Base-by-base conservation (phyloP, 2,797 vertebrate genomes). In the Avahi laniger region DNA sequence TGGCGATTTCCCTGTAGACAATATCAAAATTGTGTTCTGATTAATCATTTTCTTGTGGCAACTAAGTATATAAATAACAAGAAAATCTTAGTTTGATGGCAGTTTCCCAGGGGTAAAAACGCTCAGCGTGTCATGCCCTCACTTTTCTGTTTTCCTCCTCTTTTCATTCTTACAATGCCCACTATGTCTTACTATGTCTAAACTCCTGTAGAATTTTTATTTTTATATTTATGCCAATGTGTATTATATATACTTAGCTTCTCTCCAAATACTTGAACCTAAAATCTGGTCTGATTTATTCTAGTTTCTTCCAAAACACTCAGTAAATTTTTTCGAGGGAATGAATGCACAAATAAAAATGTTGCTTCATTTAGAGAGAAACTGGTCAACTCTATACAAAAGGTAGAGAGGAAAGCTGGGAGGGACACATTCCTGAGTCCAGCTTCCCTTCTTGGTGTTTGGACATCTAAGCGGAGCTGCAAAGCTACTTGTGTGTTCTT, bases 31-130 rank as follows among this genome's bases (percentile, higher is more conserved):
- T 85, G 59, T 96, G 61, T 93, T 93, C 82, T 81, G 75, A 95
- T 93, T 96, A 97, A 95, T 83, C 92, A 92, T 83, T 92, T 91
- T 96, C 67, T 73, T 35, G 43, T 87, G 59, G 43, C 79, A 95
- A 84, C 52, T 91, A 95, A 96, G 86, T 80, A 93, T 91, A 69
- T 86, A 95, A 94, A 89, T 89, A 92, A 59, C 65, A 92, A 67
- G 88, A 80, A 79, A 38, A 72, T 69, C 63, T 92, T 86, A 38
- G 26, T 93, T 79, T 76, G 79, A 81, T 95, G 79, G 43, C 59
- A 80, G 15, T 78, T 92, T 94, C 92, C 57, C 54, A 48, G 38
- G 38, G 28, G 38, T 43, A 91, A 70, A 91, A 81, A 14, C 69
- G 57, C 50, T 78, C 61, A 73, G 7, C 88, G n/a, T 48, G 13